A percentile compares a stretch with the other conserved stretches of the same genome.
These are phyloP conservation scores for Toxotes lorentzi DNA, from an alignment of 2,797 vertebrate genomes.

Conservation along the genomic window DNA sequence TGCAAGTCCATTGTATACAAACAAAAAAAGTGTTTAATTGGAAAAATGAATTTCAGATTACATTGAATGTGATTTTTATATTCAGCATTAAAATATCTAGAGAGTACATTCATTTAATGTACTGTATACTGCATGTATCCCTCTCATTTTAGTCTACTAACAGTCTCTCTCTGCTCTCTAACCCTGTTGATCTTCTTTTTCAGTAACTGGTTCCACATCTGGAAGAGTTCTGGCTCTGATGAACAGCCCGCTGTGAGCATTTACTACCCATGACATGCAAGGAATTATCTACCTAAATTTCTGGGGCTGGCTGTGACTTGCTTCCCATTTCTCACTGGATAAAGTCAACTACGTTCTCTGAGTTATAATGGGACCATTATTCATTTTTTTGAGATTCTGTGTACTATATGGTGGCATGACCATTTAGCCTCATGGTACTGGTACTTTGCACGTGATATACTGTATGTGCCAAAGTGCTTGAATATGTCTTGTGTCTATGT, in stretches of 20 bases:
- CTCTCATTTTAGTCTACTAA: constrained; percentile 1
- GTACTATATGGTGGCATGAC: constrained; percentile 4
- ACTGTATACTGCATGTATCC: neutral
- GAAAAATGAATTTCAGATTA: neutral
- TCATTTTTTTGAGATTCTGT: constrained; percentile 1
- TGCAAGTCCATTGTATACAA: neutral
- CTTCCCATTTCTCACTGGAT: constrained; percentile 45
- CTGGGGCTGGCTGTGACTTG: constrained; percentile 44
- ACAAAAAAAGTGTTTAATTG: neutral
- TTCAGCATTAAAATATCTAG: neutral
- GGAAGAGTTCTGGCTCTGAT: constrained; percentile 71
- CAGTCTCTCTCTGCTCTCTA: constrained; percentile 8
- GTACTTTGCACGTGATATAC: neutral
- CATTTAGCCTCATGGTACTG: constrained; percentile 27
- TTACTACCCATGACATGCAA: constrained; percentile 71
- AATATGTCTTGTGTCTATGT: constrained; percentile 32
- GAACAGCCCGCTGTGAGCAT: constrained; percentile 65
- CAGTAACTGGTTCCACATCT: constrained; percentile 80
- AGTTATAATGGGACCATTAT: neutral
- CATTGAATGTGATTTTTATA: neutral
- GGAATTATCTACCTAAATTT: constrained; percentile 72
- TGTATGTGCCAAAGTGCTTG: constrained; percentile 21
- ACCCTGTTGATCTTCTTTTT: constrained; percentile 21
- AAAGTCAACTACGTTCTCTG: constrained; percentile 35
- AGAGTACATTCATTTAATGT: neutral